These are phyloP conservation scores for Temnothorax nylanderi DNA, from an alignment of 1,140 invertebrate genomes.

Conservation along the genomic window DNA sequence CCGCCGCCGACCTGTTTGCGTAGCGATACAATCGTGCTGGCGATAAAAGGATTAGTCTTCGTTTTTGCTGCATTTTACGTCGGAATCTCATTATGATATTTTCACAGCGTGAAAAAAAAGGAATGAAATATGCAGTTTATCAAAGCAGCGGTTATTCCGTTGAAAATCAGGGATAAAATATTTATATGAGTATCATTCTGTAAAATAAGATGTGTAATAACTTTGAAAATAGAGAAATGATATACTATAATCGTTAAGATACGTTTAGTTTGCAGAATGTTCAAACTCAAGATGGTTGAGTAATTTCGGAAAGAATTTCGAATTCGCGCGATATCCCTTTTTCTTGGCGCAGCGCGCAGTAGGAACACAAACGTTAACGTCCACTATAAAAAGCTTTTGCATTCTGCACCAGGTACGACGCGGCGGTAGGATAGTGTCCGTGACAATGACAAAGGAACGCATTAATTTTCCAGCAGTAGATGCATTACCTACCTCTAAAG, in stretches of 20 bases:
- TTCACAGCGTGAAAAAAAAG: not conserved
- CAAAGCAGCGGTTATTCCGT: not conserved
- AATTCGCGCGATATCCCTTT: not conserved
- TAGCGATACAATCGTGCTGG: slow-evolving; percentile 2
- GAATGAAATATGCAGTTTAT: not conserved
- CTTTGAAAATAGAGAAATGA: not conserved
- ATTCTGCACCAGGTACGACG: slow-evolving; percentile 35
- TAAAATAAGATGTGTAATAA: not conserved
- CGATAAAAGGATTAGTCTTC: slow-evolving; percentile 10
- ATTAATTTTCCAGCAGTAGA: slow-evolving; percentile 49
- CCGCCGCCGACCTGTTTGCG: slow-evolving; percentile 5
- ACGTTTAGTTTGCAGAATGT: not conserved
- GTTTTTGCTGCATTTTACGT: not conserved
- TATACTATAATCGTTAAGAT: not conserved
- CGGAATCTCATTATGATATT: not conserved
- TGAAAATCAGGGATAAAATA: not conserved
- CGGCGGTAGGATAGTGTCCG: slow-evolving; percentile 41
- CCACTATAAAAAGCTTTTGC: slow-evolving; percentile 33
- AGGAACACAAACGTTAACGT: slow-evolving; percentile 29
- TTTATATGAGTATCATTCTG: not conserved
- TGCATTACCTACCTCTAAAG: slow-evolving; percentile 46
- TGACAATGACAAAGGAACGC: slow-evolving; percentile 52
- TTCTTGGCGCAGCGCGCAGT: not conserved
- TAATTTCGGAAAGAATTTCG: not conserved
- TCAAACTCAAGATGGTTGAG: not conserved